Percentiles rank a stretch among this genome's conserved stretches.
These are phyloP conservation scores for Haliclona indistincta DNA, from an alignment of 37 sponge, comb jelly and placozoan species.

Conservation along the genomic window DNA sequence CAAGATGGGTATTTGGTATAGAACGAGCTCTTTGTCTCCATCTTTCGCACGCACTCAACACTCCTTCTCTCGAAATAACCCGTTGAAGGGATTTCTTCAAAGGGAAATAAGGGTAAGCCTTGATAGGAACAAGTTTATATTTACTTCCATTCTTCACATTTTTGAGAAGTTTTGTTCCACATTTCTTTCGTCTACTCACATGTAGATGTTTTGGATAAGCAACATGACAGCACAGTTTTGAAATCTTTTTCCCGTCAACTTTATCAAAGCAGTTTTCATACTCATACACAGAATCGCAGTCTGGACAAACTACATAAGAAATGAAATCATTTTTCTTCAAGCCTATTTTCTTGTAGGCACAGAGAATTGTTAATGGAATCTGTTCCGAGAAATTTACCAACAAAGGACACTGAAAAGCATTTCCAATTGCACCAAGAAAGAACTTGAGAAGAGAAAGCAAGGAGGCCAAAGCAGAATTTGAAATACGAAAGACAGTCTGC, in stretches of 20 bases:
- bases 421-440: slow-evolving; percentile 29
- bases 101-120: slow-evolving; percentile 38
- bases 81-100: background rate
- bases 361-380: background rate
- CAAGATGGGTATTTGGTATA: background rate
- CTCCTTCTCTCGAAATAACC: slow-evolving; percentile 18
- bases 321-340: slow-evolving; percentile 10
- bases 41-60: slow-evolving; percentile 22
- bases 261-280: slow-evolving; percentile 33
- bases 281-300: slow-evolving; percentile 52
- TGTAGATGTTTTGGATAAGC: slow-evolving; percentile 61
- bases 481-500: slow-evolving; percentile 44
- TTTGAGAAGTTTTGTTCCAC: slow-evolving; percentile 33
- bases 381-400: slow-evolving; percentile 1
- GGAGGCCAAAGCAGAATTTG: slow-evolving; percentile 29
- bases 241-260: slow-evolving; percentile 5
- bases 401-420: slow-evolving; percentile 9
- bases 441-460: slow-evolving; percentile 27
- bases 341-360: background rate
- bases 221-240: slow-evolving; percentile 46
- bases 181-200: background rate
- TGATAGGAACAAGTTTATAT: slow-evolving; percentile 32
- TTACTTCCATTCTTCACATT: background rate
- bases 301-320: slow-evolving; percentile 57
- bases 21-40: slow-evolving; percentile 34